A percentile compares a stretch with the other conserved stretches of the same genome.
These are phyloP conservation scores for Phoebastria nigripes DNA, from an alignment of 2,797 vertebrate genomes.

Conservation along the genomic window DNA sequence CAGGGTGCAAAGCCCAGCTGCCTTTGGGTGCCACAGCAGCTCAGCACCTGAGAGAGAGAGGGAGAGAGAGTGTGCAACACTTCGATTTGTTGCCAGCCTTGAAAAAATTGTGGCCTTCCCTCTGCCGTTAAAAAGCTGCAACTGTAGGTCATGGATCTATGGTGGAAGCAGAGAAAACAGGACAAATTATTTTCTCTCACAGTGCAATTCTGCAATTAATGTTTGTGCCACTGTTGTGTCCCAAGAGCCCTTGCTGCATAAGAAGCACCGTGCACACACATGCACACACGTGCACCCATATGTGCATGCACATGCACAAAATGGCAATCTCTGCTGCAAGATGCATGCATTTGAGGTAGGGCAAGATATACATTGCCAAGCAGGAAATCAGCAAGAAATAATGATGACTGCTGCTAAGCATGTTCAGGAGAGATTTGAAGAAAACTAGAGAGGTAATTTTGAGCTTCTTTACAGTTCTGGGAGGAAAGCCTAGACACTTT, in stretches of 20 bases:
- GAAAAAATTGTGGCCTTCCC: not conserved
- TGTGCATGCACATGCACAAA: not conserved
- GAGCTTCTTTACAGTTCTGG: not conserved
- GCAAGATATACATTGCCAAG: not conserved
- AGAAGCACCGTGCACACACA: not conserved
- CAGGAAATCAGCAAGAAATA: not conserved
- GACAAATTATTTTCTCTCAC: not conserved
- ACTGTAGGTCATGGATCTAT: too few relatives aligned
- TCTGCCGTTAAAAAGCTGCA: not conserved
- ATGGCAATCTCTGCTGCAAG: not conserved
- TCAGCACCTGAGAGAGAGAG: not conserved
- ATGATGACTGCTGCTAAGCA: not conserved
- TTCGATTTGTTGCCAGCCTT: not conserved
- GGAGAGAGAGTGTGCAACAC: not conserved
- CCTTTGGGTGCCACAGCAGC: not conserved
- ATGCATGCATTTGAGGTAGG: too few relatives aligned
- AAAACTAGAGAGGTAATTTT: not conserved
- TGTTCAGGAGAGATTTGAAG: not conserved
- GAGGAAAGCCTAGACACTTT: not conserved
- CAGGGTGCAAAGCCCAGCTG: not conserved
- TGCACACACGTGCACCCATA: not conserved
- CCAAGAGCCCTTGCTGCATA: not conserved
- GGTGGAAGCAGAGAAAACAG: not conserved
- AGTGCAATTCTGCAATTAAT: not conserved
- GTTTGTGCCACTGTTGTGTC: not conserved